Evolutionary conservation across 2,888 invertebrate genomes (phyloP).

Genomic region (Philereme vetulata): DNA sequence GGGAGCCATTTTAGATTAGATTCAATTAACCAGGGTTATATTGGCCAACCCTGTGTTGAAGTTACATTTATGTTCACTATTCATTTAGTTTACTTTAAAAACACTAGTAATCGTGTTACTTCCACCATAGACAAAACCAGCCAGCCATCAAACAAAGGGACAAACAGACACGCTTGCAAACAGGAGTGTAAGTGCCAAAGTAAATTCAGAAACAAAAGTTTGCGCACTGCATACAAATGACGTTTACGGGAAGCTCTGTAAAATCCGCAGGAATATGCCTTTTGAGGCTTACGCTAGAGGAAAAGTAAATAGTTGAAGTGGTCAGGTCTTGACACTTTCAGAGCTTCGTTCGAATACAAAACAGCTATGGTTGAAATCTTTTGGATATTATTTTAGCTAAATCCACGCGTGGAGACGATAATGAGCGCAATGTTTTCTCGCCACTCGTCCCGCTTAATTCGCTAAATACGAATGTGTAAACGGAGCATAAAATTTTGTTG

Average conservation of each 20-base stretch:
- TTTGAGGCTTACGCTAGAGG: slow-evolving; percentile 22
- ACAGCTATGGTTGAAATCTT: slow-evolving; percentile 1
- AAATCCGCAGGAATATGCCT: slow-evolving; percentile 19
- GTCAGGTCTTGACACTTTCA: slow-evolving; percentile 28
- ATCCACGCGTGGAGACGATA: too few relatives aligned
- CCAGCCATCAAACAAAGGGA: slow-evolving; percentile 38
- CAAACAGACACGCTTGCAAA: slow-evolving; percentile 47
- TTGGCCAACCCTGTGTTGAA: too few relatives aligned
- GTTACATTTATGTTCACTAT: too few relatives aligned
- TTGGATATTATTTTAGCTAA: not conserved
- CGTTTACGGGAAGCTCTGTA: slow-evolving; percentile 29
- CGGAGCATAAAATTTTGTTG: too few relatives aligned
- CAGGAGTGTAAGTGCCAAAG: slow-evolving; percentile 54
- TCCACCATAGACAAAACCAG: slow-evolving; percentile 27
- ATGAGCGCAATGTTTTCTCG: too few relatives aligned
- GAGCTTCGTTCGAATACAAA: not conserved
- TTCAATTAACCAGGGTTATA: too few relatives aligned
- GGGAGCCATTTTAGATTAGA: too few relatives aligned
- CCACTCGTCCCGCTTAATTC: too few relatives aligned
- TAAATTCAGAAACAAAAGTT: slow-evolving; percentile 46
- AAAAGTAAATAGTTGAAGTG: slow-evolving; percentile 29
- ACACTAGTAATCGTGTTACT: slow-evolving; percentile 7
- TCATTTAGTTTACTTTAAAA: too few relatives aligned
- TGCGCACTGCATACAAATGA: slow-evolving; percentile 34
- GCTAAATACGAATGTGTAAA: too few relatives aligned